These are phyloP conservation scores for Thecophora atra DNA, from an alignment of 2,888 invertebrate genomes.

Conservation along the genomic window DNA sequence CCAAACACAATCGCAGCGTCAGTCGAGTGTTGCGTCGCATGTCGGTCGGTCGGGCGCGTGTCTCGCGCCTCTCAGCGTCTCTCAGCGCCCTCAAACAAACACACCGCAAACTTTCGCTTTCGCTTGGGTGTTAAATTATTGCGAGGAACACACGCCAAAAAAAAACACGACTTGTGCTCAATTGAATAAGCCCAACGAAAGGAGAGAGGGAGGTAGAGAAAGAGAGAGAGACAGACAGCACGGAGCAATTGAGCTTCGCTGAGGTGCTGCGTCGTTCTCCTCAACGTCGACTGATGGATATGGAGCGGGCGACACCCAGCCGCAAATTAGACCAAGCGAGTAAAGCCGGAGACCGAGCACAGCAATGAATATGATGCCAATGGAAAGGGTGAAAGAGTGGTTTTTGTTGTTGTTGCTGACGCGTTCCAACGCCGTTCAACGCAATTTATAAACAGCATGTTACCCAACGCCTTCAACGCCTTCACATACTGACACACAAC, in stretches of 20 bases:
- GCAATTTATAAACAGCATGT: constrained; percentile 18
- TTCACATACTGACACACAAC: not conserved
- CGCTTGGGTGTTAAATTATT: constrained; percentile 8
- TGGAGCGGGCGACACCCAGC: not conserved
- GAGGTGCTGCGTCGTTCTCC: not conserved
- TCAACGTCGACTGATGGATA: not conserved
- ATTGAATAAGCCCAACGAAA: too few relatives aligned
- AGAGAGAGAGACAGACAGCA: not conserved
- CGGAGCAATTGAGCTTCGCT: not conserved
- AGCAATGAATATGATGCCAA: not conserved
- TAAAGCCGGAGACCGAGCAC: not conserved
- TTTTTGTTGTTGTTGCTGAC: not conserved
- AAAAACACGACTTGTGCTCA: not conserved
- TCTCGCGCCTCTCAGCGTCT: not conserved
- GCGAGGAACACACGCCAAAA: constrained; percentile 42
- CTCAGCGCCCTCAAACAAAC: not conserved
- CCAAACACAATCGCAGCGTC: too few relatives aligned
- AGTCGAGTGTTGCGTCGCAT: not conserved
- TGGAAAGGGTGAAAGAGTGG: not conserved
- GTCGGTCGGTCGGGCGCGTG: not conserved
- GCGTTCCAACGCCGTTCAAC: not conserved
- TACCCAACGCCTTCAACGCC: not conserved
- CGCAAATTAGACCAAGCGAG: not conserved
- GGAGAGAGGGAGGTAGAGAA: too few relatives aligned
- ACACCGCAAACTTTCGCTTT: not conserved